Conservation (phyloP, 2,888 invertebrate genomes). For the Notodonta ziczac region DNA sequence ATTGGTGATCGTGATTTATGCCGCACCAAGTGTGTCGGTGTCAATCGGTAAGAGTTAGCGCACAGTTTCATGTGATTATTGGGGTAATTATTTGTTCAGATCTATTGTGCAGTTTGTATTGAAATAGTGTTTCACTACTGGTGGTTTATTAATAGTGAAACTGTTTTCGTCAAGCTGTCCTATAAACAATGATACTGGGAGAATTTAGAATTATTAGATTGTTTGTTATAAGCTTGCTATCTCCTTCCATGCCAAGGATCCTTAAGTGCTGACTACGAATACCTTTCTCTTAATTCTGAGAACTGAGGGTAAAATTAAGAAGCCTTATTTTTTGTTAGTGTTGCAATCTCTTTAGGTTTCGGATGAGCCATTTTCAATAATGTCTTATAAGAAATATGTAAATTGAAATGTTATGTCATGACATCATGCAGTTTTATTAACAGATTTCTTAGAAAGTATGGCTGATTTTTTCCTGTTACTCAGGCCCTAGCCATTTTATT, state of each 20-base stretch:
- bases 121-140: background rate
- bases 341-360: too few relatives aligned
- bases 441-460: background rate
- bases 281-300: too few relatives aligned
- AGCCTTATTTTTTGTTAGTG: too few relatives aligned
- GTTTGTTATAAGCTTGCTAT: too few relatives aligned
- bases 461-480: too few relatives aligned
- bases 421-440: background rate
- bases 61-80: conserved; percentile 12
- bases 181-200: background rate
- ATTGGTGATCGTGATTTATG: conserved; percentile 40
- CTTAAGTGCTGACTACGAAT: too few relatives aligned
- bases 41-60: conserved; percentile 34
- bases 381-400: too few relatives aligned
- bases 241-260: too few relatives aligned
- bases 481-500: too few relatives aligned
- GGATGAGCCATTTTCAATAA: too few relatives aligned
- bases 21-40: conserved; percentile 31
- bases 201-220: background rate
- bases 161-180: background rate
- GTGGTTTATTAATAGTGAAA: background rate
- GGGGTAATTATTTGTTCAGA: conserved; percentile 15
- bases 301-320: too few relatives aligned
- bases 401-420: background rate
- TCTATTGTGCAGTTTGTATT: background rate